Evolutionary conservation across 2,888 invertebrate genomes (phyloP), one percentile per base, ranked within the genome.

Genomic region (Caenorhabditis panamensis): DNA sequence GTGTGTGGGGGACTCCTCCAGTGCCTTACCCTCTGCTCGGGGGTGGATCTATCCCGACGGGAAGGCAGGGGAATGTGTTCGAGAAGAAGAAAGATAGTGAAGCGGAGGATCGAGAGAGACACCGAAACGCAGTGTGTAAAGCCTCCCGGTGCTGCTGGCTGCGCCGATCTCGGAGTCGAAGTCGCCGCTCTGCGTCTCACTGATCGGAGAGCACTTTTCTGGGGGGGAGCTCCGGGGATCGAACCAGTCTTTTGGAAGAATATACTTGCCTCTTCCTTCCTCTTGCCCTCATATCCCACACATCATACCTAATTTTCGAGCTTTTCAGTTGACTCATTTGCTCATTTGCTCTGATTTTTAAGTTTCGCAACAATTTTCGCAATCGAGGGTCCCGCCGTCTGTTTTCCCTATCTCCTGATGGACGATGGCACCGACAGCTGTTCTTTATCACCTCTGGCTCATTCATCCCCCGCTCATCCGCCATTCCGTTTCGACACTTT

Each of bases 211-310:
- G 36, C 64, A 66, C 64, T 73, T 26, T 73, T 28, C 8, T 1
- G 8, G 20, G 64, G 13, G 37, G 24, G 67, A 58, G 67, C 58
- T 56, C 56, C 41, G 64, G n/a, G 56, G 49, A 51, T 41, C 44
- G 58, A 69, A 73, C 73, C 66, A 73, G 73, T 73, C 71, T 71
- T 71, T 68, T 62, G 37, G 62, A 53, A 63, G 62, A 62, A 63
- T 72, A 58, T 37, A 49, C 64, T 63, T 22, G 36, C 47, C 31
- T 47, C 53, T 13, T 37, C 24, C 36, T 41, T 37, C 37, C 20
- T 54, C 18, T 41, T 64, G 63, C 63, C 51, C 63, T 44, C 31
- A 61, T 47, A 44, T 61, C 47, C 28, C 56, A 24, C 56, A 16
- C 56, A 66, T 66, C 54, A 37, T 66, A 31, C 31, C 31, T 31